Evolutionary conservation across 2,888 invertebrate genomes (phyloP), one percentile per base, ranked within the genome.

Genomic region (Julus scanicus): DNA sequence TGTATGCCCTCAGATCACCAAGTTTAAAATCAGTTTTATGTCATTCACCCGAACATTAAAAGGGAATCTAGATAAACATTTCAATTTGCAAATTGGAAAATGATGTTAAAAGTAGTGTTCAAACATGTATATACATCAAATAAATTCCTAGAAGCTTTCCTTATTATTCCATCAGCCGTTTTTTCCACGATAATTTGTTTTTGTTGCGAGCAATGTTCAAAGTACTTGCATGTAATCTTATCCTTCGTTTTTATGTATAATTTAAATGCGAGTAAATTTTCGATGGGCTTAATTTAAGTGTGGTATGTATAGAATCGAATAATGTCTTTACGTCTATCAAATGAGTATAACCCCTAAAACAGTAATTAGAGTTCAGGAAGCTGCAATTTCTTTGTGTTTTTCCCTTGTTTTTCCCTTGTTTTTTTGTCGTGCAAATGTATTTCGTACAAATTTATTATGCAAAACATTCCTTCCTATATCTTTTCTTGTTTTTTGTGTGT

Each of bases 371-470:
- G 80, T 80, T 37, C 29, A 80, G 11, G 80, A 80, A 37, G 37
- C 80, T 2, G 37, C 37, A 80, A 80, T 80, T 80, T 80, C 80
- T 80, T 80, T 29, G 17, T 1, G 3, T 57, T 57, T 57, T 57
- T 53, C 17, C 13, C 13, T 53, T 13, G 29, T 29, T 29, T n/a
- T 29, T 8, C 48, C 11, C 29, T 29, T 13, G 37, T 80, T 8
- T 80, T 80, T 80, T 80, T 80, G 20, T 71, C 63, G 0, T 71
- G 5, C 63, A 20, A 71, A 20, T 71, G 80, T 80, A 80, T 80
- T 80, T 37, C 13, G 80, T 80, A 29, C 37, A 80, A 80, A 80
- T 80, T 80, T 80, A 80, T 80, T 80, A 80, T 80, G 80, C 80
- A 80, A 80, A 80, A 80, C 80, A 80, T 80, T 80, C 80, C 37